Evolutionary conservation across 2,888 invertebrate species (phyloP), one percentile per base, ranked within the genome.

Genomic region (Hartigia nigra): DNA sequence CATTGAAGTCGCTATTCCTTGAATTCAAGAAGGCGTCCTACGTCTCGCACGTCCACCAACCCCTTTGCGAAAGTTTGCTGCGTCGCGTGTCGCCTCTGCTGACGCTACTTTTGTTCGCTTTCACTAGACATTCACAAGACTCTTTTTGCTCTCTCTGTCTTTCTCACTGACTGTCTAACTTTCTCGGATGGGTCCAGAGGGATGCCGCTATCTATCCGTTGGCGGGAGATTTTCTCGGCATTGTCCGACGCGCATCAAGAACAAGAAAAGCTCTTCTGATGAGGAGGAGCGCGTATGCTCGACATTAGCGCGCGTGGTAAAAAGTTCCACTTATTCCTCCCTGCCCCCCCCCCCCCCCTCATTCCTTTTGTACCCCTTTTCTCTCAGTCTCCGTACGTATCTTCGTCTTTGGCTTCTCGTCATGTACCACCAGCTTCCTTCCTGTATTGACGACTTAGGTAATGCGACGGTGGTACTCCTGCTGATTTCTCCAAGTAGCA

Each of bases 401-500:
- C 23, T 23, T 55, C 23, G 23, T 55, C 55, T 55, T 55, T 23
- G 55, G 55, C 2, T 23, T 55, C 23, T 55, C 23, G 55, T 55
- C 55, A 9, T 55, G 9, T 23, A 23, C 9, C 55, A 9, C 23
- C 55, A 55, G 55, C 55, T 23, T 23, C 55, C 55, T 9, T 83
- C 83, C 83, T 84, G 83, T 84, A 83, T 86, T 86, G 86, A 85
- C 85, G 88, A 88, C 83, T 87, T 89, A 90, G 90, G 90, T 88
- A 88, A 87, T 83, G 87, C 86, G 84, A 83, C 85, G 82, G 82
- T 82, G 82, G 82, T 82, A 84, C 82, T 84, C 83, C 83, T 81
- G 82, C 87, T 91, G 90, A 91, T 91, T 91, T 91, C 87, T 91
- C 85, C 88, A 91, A 91, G 91, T 91, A 90, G 89, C 90, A 91